A percentile compares a stretch with the other conserved stretches of the same genome.
Evolutionary conservation across 2,797 vertebrate species (phyloP).

Genomic region (Eulemur mongoz): DNA sequence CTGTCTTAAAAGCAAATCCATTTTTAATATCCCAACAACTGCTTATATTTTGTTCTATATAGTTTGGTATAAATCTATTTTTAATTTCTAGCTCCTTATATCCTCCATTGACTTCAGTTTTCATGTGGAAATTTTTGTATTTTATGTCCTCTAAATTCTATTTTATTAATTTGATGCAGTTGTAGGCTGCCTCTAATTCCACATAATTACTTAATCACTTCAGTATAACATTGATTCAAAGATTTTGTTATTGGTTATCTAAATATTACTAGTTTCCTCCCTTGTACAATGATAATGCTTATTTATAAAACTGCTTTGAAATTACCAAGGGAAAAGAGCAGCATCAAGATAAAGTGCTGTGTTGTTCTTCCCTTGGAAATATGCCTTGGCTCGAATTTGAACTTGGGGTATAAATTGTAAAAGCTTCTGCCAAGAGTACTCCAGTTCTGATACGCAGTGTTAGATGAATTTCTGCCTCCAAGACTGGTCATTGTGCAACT

Average conservation of each 20-base stretch:
- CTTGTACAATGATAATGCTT: constrained; percentile 64
- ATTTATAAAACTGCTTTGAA: constrained; percentile 76
- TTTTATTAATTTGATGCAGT: constrained; percentile 29
- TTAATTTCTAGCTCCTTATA: constrained; percentile 42
- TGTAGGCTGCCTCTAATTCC: neutral
- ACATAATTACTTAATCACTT: neutral
- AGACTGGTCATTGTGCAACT: constrained; percentile 22
- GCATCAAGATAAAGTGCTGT: constrained; percentile 64
- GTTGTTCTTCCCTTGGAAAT: constrained; percentile 72
- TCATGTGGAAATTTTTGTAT: constrained; percentile 16
- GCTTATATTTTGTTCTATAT: constrained; percentile 47
- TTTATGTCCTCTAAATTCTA: constrained; percentile 51
- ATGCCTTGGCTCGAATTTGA: constrained; percentile 68
- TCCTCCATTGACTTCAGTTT: neutral
- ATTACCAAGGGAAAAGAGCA: constrained; percentile 58
- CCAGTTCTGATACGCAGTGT: constrained; percentile 39
- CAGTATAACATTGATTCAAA: neutral
- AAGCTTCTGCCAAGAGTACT: constrained; percentile 64
- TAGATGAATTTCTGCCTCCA: constrained; percentile 44
- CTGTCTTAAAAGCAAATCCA: constrained; percentile 58
- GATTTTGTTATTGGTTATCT: constrained; percentile 62
- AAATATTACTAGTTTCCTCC: constrained; percentile 63
- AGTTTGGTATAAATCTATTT: constrained; percentile 54
- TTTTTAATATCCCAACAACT: constrained; percentile 49
- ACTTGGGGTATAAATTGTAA: constrained; percentile 59